Base-by-base conservation (phyloP, 2,888 invertebrate species). In the Drosophila maculinotata region DNA sequence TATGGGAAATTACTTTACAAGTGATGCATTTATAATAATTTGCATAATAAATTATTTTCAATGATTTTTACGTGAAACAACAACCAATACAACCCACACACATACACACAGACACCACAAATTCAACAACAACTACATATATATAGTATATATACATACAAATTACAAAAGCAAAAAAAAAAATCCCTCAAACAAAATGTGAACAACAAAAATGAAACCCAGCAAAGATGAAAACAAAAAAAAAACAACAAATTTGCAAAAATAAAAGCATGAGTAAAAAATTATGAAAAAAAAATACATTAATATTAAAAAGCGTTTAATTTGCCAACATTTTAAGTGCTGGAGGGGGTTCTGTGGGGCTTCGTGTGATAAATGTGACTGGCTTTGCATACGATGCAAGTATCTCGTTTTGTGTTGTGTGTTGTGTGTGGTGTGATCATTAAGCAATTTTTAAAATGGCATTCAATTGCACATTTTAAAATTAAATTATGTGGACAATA, bases 281-380 rank as follows among this genome's bases (percentile, higher is more conserved):
- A 79, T 63, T 42, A 75, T 64, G 41, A 64, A 49, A 74, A 20
- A 79, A 84, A 78, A 80, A 76, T 67, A 76, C 81, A 83, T 87
- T 78, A 85, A 81, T 82, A 81, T 82, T 82, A 78, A 83, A 83
- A 84, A 82, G 74, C 80, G 84, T 82, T 82, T 82, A 77, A 86
- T 83, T 83, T 86, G 71, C 74, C 69, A 77, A 63, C 69, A 74
- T 60, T 83, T 79, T 56, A 62, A 82, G 63, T 58, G 54, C 25
- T n/a, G 54, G 51, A 3, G 36, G 52, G 10, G 10, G 36, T 44
- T 5, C 3, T 5, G 20, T 1, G 1, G 6, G 17, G 9, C 3
- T 20, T 20, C 64, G 60, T 69, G 63, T 70, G 70, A 76, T 79
- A 80, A 76, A 79, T 67, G 48, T 56, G 58, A 28, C 53, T 31